phyloP scores from a whole-genome alignment of 2,888 invertebrate species.

The Seira ritae region DNA sequence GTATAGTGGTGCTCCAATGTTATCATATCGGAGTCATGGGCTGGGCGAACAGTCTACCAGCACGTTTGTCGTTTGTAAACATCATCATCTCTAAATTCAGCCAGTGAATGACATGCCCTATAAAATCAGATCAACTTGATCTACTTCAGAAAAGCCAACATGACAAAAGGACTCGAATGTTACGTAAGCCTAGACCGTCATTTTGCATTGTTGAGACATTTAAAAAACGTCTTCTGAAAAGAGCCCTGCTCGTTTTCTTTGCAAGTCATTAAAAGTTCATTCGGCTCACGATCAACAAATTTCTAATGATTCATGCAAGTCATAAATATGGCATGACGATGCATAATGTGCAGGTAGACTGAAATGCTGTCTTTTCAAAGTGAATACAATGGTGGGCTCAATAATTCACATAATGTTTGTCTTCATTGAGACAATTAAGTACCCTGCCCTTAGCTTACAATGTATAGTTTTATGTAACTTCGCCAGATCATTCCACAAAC shows the following conservation, averaged over 20 bases:
- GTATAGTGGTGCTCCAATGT: neutral
- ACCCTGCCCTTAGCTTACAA: too few species aligned
- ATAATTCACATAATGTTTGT: too few species aligned
- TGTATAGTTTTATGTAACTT: too few species aligned
- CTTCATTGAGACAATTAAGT: too few species aligned
- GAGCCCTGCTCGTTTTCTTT: neutral
- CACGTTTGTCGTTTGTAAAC: neutral
- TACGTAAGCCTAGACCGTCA: slow-evolving; percentile 38
- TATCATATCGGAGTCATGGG: slow-evolving; percentile 47
- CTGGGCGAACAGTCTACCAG: slow-evolving; percentile 29
- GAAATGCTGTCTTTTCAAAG: too few species aligned
- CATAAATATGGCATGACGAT: neutral
- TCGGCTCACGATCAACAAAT: slow-evolving; percentile 7
- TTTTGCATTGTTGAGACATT: neutral
- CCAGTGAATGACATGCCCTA: slow-evolving; percentile 47
- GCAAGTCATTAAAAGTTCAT: slow-evolving; percentile 33
- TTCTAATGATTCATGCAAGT: neutral
- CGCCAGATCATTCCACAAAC: too few species aligned
- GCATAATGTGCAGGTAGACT: too few species aligned
- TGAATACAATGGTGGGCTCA: too few species aligned
- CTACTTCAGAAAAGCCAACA: slow-evolving; percentile 40
- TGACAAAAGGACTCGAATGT: neutral
- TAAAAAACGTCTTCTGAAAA: slow-evolving; percentile 1
- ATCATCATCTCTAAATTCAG: slow-evolving; percentile 5
- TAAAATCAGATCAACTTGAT: slow-evolving; percentile 60